Percentiles rank a stretch among this genome's conserved stretches.
Evolutionary conservation across 1,140 invertebrate genomes (phyloP).

Genomic region (Neodiprion virginianus): DNA sequence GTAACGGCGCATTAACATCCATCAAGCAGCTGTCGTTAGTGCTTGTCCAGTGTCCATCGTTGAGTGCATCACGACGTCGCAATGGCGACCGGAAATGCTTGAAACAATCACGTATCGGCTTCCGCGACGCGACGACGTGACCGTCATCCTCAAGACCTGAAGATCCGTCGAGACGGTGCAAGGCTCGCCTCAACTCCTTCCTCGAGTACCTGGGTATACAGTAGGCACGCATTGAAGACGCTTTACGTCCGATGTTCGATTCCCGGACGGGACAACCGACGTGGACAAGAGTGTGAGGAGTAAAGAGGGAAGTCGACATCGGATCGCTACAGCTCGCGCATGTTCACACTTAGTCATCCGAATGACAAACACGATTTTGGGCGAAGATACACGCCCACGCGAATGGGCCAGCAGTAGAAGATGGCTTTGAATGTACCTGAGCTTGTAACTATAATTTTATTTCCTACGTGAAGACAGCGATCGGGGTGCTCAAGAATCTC

Average conservation of each 20-base stretch:
- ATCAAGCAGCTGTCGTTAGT: constrained; percentile 52
- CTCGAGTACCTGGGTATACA: constrained; percentile 9
- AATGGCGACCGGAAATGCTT: constrained; percentile 38
- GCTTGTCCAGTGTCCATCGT: constrained; percentile 41
- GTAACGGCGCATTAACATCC: constrained; percentile 54
- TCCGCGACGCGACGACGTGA: constrained; percentile 43
- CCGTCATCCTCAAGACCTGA: constrained; percentile 25
- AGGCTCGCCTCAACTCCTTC: too few species aligned
- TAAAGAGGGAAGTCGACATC: constrained; percentile 15
- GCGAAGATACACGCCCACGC: constrained; percentile 25
- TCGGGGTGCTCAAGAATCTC: too few species aligned
- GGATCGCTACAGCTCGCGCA: not conserved
- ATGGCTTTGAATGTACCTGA: not conserved
- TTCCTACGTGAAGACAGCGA: not conserved
- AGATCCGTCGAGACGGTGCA: constrained; percentile 18
- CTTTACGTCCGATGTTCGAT: not conserved
- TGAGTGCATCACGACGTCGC: constrained; percentile 39
- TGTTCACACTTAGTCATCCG: constrained; percentile 34
- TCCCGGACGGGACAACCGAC: constrained; percentile 12
- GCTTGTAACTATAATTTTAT: not conserved
- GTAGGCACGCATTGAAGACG: not conserved
- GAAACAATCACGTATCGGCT: constrained; percentile 47
- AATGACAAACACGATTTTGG: constrained; percentile 35
- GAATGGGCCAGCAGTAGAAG: constrained; percentile 9
- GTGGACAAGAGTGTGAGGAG: constrained; percentile 17